phyloP scores from a whole-genome alignment of 64 coral and sea anemone genomes.

The Pocillopora damicornis region DNA sequence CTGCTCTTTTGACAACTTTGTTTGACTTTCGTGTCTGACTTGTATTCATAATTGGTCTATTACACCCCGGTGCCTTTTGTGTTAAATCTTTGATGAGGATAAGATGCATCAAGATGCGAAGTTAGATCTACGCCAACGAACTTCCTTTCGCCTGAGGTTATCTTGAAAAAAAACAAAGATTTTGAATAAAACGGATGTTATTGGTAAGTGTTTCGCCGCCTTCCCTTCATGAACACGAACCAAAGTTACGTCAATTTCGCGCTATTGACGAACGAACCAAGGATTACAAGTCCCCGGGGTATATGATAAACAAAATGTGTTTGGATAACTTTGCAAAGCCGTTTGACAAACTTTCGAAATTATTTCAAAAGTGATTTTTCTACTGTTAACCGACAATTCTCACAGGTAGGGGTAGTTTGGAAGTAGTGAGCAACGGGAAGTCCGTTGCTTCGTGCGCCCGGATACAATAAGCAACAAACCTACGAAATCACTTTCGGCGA shows the following conservation, averaged over 20 bases:
- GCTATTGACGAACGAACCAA: not conserved
- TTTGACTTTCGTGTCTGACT: not conserved
- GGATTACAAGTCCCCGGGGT: slow-evolving; percentile 5
- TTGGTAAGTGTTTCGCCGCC: not conserved
- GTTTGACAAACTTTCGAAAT: slow-evolving; percentile 3
- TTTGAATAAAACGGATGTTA: not conserved
- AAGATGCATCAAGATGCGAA: not conserved
- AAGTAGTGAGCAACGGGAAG: not conserved
- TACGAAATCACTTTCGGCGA: not conserved
- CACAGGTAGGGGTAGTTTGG: not conserved
- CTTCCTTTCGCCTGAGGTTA: not conserved
- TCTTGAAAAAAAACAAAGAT: not conserved
- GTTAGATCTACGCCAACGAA: not conserved
- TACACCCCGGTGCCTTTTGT: not conserved
- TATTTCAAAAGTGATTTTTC: not conserved
- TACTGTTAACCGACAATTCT: not conserved
- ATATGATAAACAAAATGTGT: not conserved
- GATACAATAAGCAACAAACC: not conserved
- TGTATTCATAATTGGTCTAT: not conserved
- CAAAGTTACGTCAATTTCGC: slow-evolving; percentile 2
- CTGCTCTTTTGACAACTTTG: slow-evolving; percentile 18
- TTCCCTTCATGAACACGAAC: not conserved
- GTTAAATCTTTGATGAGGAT: not conserved
- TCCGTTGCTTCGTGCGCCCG: not conserved
- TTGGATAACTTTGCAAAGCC: not conserved